Percentiles rank a stretch among this genome's conserved stretches.
phyloP scores from a whole-genome alignment of 2,888 invertebrate species.

The Dryococelus australis region DNA sequence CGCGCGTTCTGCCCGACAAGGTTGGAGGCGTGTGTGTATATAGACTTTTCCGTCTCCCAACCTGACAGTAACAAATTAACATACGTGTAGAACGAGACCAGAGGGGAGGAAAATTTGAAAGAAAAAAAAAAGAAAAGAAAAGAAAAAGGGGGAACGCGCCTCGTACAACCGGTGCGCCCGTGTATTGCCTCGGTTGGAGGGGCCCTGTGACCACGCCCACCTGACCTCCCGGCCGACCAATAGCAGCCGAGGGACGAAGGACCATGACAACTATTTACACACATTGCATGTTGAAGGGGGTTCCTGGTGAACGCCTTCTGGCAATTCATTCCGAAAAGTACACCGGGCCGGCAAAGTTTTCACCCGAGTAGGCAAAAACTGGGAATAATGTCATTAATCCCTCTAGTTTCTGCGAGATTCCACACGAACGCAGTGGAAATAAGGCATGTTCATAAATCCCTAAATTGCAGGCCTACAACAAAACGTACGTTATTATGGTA shows the following conservation, averaged over 20 bases:
- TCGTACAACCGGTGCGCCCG: background rate
- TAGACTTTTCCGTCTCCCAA: slow-evolving; percentile 5
- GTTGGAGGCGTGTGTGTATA: slow-evolving; percentile 16
- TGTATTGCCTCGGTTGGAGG: background rate
- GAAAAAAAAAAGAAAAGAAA: background rate
- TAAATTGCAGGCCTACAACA: too few relatives aligned
- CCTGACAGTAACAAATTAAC: slow-evolving; percentile 29
- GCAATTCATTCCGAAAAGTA: slow-evolving; percentile 28
- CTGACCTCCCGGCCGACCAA: slow-evolving; percentile 23
- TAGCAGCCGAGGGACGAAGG: background rate
- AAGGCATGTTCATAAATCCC: too few relatives aligned
- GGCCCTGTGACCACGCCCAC: background rate
- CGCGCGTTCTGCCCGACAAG: background rate
- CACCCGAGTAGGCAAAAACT: background rate
- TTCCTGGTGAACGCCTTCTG: slow-evolving; percentile 27
- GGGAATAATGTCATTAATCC: too few relatives aligned
- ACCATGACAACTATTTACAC: slow-evolving; percentile 30
- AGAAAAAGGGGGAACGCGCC: background rate
- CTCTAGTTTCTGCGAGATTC: too few relatives aligned
- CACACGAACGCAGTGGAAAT: too few relatives aligned
- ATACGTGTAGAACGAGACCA: background rate
- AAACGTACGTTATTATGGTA: too few relatives aligned
- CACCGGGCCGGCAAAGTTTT: slow-evolving; percentile 3
- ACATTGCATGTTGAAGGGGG: slow-evolving; percentile 2
- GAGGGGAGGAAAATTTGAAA: background rate